Percentiles rank a stretch among this genome's conserved stretches.
Conservation (phyloP, 1,140 invertebrate genomes). For the Eriosoma lanigerum region DNA sequence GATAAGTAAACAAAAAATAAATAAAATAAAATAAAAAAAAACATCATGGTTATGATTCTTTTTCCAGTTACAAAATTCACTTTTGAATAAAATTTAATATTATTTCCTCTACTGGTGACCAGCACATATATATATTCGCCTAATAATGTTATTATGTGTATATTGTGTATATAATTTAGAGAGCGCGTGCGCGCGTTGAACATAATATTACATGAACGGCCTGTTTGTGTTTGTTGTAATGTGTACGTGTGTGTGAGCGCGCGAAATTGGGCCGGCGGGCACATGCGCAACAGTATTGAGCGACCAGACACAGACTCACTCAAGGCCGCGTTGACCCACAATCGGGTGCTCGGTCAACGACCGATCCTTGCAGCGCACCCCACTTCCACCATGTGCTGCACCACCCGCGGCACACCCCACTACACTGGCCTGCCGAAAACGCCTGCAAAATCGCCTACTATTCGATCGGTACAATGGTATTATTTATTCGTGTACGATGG, state of each 20-base stretch:
- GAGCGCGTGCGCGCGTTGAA: background rate
- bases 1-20: too few species aligned
- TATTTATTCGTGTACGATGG: too few species aligned
- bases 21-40: too few species aligned
- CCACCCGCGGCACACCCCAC: background rate
- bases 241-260: slow-evolving; percentile 7
- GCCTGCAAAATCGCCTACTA: background rate
- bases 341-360: slow-evolving; percentile 49
- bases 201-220: background rate
- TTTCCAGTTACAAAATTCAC: too few species aligned
- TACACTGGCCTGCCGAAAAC: background rate
- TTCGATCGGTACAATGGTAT: too few species aligned
- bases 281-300: slow-evolving; percentile 51
- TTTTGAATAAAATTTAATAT: too few species aligned
- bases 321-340: slow-evolving; percentile 51
- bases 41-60: too few species aligned
- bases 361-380: slow-evolving; percentile 21
- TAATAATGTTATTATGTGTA: background rate
- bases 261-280: slow-evolving; percentile 46
- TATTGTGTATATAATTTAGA: background rate
- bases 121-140: background rate
- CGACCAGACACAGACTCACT: slow-evolving; percentile 51
- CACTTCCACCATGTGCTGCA: background rate
- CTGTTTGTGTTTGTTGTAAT: background rate
- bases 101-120: too few species aligned